Base-by-base conservation (phyloP, 2,888 invertebrate genomes). In the Unio pictorum region DNA sequence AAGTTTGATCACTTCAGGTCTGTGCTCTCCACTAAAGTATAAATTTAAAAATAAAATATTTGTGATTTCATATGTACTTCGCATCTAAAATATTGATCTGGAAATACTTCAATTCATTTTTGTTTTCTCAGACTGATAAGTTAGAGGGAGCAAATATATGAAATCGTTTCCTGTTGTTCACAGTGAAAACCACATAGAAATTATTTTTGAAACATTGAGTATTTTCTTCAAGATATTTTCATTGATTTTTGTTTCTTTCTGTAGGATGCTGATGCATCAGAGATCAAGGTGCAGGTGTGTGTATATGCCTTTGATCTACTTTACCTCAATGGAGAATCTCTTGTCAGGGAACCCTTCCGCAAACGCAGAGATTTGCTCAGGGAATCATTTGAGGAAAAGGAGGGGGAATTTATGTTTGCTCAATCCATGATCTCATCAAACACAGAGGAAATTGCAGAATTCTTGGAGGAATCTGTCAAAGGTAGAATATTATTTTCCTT, bases 231-330 rank as follows among this genome's bases (percentile, higher is more conserved):
- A 28, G 58, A 3, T 58, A 58, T 8, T 26, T 30, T 55, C 4
- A 65, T 11, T 11, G 18, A 1, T 58, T 55, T 23, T 30, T 62
- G 5, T 6, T 60, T 15, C 2, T 54, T 63, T 75, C 89, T 84
- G 57, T 81, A 94, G 94, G 95, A 95, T 91, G 95, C 94, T 0
- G 93, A 92, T 81, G 94, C 93, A 83, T 90, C 92, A 0, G 94
- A 95, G 64, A 95, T 95, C 72, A 95, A 94, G 89, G 95, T 95
- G 0, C 95, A 95, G 89, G 97, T 99, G 54, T 98, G 98, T 88
- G 94, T 99, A 55, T 99, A 96, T 91, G 95, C 97, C 90, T 99
- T 99, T 91, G 99, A 99, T 92, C 91, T 99, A 81, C 92, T 99
- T 28, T 98, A 94, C 89, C 92, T 98, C 18, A 98, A 99, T 91